phyloP scores from a whole-genome alignment of 2,113 vertebrate genomes.

The Heptranchias perlo region DNA sequence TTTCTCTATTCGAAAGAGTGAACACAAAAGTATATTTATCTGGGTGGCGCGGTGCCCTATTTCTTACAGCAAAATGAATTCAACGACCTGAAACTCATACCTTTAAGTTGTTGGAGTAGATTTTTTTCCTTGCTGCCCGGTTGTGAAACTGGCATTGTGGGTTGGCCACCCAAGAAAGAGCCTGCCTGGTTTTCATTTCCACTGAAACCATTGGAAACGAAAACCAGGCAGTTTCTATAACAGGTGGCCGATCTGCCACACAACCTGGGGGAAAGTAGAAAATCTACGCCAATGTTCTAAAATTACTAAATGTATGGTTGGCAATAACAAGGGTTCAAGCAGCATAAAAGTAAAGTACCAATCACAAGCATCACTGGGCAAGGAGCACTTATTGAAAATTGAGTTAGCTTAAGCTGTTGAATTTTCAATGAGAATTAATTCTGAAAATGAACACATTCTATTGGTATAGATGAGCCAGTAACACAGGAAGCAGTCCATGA shows the following conservation, averaged over 20 bases:
- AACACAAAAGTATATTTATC: background rate
- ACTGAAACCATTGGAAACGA: background rate
- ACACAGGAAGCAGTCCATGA: background rate
- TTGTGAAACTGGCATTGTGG: no score
- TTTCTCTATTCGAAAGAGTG: no score
- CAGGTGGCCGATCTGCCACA: background rate
- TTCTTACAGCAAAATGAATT: background rate
- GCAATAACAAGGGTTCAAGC: background rate
- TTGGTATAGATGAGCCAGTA: background rate
- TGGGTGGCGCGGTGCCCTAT: no score
- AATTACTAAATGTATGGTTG: background rate
- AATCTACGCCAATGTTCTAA: background rate
- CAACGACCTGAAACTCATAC: background rate
- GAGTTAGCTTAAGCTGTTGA: background rate
- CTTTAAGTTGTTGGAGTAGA: background rate
- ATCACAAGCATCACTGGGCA: conserved; percentile 15
- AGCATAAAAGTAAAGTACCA: background rate
- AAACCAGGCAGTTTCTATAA: background rate
- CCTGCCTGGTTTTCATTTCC: background rate
- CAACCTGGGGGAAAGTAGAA: background rate
- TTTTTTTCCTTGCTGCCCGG: no score
- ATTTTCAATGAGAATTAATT: background rate
- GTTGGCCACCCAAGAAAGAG: background rate
- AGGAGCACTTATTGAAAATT: background rate
- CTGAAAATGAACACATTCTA: background rate